Base-by-base conservation (phyloP, 1,140 invertebrate species). In the Lasaia peninsularis region DNA sequence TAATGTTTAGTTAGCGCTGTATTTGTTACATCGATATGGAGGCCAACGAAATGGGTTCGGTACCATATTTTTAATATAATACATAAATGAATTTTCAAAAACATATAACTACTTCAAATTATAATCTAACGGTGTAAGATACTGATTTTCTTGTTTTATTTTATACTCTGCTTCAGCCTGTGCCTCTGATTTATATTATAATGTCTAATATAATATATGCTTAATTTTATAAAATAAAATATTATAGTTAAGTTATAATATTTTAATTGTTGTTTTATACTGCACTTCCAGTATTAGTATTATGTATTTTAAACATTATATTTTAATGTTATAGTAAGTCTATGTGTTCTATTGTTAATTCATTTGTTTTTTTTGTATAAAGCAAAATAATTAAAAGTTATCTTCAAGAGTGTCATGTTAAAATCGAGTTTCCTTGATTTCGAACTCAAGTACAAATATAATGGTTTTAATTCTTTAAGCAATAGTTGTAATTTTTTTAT, bases 21-120 rank as follows among this genome's bases (percentile, higher is more conserved):
- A 40, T 28, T 55, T 37, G 53, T 24, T 44, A 55, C 37, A 55
- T 55, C 35, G 18, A 54, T 37, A 14, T 40, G 12, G 14, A 54
- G 31, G 18, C 49, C 28, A 57, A 53, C 50, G 40, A 52, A 53
- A 58, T 21, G 52, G 21, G 57, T 33, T 33, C 24, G 40, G 33
- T 53, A 53, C 31, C 33, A 53, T 34, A 44, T 55, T 28, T 28
- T 40, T 55, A 54, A n/a, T 59, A 54, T 18, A 20, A 20, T 35
- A 52, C 49, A 35, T 37, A 40, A 32, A 50, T 60, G 52, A 60
- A 60, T 60, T 60, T 60, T 52, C 52, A 60, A 60, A 60, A 50
- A 31, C 52, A 60, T 28, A 33, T 53, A 28, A 48, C 40, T 20
- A 20, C 40, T 44, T 44, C n/a, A 16, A 44, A 18, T 20, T 44